Conservation (phyloP, 2,113 vertebrate species). For the Capra hircus region DNA sequence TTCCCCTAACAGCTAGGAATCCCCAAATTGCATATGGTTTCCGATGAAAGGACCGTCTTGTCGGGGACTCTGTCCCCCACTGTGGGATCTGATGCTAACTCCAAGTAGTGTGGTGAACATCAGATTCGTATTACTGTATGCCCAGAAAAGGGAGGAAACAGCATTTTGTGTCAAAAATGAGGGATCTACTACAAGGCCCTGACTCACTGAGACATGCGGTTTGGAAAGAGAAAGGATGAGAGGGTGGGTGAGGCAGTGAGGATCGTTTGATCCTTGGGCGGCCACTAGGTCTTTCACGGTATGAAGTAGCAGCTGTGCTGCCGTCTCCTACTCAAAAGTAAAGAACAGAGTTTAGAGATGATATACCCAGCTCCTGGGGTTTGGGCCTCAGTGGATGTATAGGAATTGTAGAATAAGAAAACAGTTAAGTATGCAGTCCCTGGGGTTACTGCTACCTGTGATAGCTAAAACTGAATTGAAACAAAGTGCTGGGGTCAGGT, state of each 20-base stretch:
- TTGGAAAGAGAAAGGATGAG: neutral
- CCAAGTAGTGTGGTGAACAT: neutral
- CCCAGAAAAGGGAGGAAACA: neutral
- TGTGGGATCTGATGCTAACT: neutral
- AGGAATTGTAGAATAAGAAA: neutral
- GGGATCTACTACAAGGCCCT: neutral
- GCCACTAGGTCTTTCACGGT: neutral
- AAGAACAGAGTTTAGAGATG: neutral
- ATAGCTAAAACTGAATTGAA: neutral
- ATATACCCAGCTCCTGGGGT: neutral
- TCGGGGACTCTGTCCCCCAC: neutral
- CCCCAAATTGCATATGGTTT: neutral
- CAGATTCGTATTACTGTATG: neutral
- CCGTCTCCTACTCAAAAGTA: neutral
- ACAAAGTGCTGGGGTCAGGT: neutral
- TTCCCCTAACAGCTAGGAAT: neutral
- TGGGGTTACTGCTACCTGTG: neutral
- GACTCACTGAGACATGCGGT: neutral
- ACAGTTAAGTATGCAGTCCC: neutral
- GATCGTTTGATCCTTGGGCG: no score
- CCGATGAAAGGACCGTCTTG: neutral
- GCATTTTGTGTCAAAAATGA: neutral
- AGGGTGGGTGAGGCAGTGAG: neutral
- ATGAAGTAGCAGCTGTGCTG: neutral
- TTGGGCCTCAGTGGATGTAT: neutral